Evolutionary conservation across 2,113 vertebrate species (phyloP), one percentile per base, ranked within the genome.

Genomic region (Onychostruthus taczanowskii): DNA sequence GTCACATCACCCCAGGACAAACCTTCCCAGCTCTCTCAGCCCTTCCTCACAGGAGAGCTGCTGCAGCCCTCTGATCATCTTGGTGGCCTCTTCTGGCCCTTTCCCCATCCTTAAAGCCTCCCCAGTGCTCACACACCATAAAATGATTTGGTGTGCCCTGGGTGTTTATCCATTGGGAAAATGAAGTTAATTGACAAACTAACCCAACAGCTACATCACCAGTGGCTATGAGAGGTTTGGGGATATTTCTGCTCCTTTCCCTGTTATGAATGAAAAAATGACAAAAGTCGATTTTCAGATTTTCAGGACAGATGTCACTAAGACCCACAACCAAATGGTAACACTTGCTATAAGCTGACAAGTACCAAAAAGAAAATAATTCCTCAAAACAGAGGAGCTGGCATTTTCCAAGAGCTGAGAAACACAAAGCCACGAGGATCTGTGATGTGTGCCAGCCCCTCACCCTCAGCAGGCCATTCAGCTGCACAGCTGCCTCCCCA

Each of bases 241-340:
- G 13, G 28, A 69, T 8, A 10, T 62, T 72, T 50, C 44, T 92
- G 59, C 33, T 30, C 14, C 11, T 66, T 62, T 46, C 20, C 16
- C 2, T 11, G 11, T 39, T 59, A 13, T 16, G 33, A 44, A n/a
- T 15, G 49, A 66, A 22, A 62, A 41, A 26, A 76, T 17, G 14
- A 67, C 26, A 50, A 3, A 68, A 72, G 9, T 37, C 28, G 72
- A 8, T n/a, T 56, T 64, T 30, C 56, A 70, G 10, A 23, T 77
- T 61, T 87, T 58, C 61, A 35, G 23, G 33, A 5, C 16, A n/a
- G 19, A 66, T 35, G 64, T 39, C 61, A 73, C 24, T 15, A 52
- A 46, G 21, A 46, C 18, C 0, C 0, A 47, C 46, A 67, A 59
- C 6, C 37, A 50, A 70, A 75, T 0, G 0, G 23, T 16, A n/a